Evolutionary conservation across 2,113 vertebrate species (phyloP).

Genomic region (Macrotus californicus): DNA sequence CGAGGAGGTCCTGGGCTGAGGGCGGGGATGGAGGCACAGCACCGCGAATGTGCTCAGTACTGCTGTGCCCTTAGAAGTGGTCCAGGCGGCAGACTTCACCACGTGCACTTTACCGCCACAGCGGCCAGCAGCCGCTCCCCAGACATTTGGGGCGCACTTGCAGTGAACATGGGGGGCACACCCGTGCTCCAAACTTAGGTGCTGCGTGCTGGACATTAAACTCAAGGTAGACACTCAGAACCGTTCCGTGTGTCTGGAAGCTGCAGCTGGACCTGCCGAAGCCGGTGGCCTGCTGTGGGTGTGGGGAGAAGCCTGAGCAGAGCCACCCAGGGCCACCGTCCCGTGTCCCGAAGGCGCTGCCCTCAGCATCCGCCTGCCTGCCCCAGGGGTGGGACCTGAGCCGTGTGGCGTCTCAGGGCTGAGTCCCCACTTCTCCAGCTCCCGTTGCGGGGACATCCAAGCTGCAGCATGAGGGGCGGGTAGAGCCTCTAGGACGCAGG

Average conservation of each 20-base stretch:
- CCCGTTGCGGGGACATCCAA: too few relatives aligned
- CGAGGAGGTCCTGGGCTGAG: too few relatives aligned
- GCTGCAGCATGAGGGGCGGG: background rate
- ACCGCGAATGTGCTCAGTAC: fast-evolving
- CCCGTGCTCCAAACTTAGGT: fast-evolving
- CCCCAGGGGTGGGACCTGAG: background rate
- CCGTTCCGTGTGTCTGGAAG: background rate
- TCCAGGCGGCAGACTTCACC: fast-evolving
- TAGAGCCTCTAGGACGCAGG: fast-evolving
- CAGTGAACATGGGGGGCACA: fast-evolving
- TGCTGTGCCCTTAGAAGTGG: fast-evolving
- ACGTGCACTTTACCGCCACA: fast-evolving
- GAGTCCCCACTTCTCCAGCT: background rate
- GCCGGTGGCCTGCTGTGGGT: background rate
- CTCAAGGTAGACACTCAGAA: fast-evolving
- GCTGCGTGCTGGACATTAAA: background rate
- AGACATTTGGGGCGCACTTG: fast-evolving
- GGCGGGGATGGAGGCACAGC: fast-evolving
- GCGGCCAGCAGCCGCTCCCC: background rate
- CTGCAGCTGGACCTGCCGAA: fast-evolving
- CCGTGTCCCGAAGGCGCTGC: fast-evolving
- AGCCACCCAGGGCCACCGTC: too few relatives aligned
- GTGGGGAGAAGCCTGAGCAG: background rate
- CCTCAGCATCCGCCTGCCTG: background rate
- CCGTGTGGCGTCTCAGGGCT: background rate